phyloP scores from a whole-genome alignment of 2,888 invertebrate genomes.

The Drosophila algonquin region DNA sequence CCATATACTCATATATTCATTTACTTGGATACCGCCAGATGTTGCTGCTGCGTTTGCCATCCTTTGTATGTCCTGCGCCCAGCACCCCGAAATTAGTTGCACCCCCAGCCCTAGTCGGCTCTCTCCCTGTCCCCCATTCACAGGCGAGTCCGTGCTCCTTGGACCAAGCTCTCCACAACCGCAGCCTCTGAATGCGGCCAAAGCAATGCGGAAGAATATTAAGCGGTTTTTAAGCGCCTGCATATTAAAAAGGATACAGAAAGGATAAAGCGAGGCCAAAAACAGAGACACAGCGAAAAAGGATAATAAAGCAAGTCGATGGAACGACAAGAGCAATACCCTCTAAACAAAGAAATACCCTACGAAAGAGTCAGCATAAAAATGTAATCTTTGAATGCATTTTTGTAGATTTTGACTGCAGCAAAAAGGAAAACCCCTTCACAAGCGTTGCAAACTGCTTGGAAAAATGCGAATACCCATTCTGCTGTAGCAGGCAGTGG shows the following conservation, averaged over 20 bases:
- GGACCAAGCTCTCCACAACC: constrained; percentile 22
- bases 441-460: background rate
- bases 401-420: no score
- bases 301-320: constrained; percentile 13
- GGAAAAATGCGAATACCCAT: constrained; percentile 8
- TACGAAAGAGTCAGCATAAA: no score
- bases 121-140: constrained; percentile 23
- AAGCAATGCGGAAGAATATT: constrained; percentile 77
- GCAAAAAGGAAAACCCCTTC: no score
- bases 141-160: background rate
- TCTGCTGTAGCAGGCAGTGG: background rate
- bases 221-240: constrained; percentile 75
- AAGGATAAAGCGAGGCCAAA: constrained; percentile 17
- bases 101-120: constrained; percentile 40
- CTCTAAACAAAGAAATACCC: background rate
- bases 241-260: constrained; percentile 54
- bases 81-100: constrained; percentile 23
- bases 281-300: constrained; percentile 10
- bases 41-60: constrained; percentile 37
- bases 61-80: constrained; percentile 54
- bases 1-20: constrained; percentile 73
- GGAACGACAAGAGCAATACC: background rate
- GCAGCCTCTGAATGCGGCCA: constrained; percentile 73
- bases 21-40: constrained; percentile 64
- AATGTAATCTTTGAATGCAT: no score